A percentile compares a stretch with the other conserved stretches of the same genome.
Conservation (phyloP, 2,888 invertebrate genomes). For the Platycheirus rosarum region DNA sequence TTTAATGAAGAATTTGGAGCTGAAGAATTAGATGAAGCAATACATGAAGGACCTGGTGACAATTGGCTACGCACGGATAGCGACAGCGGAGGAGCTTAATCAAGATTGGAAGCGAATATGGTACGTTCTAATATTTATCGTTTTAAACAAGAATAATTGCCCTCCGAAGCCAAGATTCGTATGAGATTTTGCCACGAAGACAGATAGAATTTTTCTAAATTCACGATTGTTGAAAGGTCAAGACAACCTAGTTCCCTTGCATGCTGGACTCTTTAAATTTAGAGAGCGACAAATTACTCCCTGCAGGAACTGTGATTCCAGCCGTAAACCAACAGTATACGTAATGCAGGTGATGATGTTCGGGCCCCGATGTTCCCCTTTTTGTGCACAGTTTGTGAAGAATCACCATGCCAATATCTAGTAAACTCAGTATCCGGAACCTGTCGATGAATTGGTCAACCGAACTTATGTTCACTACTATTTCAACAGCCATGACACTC, state of each 20-base stretch:
- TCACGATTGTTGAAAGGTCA: constrained; percentile 2
- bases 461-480: constrained; percentile 29
- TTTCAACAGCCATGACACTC: constrained; percentile 23
- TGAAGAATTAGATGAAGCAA: background rate
- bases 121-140: no score
- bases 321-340: constrained; percentile 1
- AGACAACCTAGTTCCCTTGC: no score
- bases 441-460: constrained; percentile 26
- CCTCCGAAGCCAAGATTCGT: background rate
- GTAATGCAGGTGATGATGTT: constrained; percentile 39
- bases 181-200: background rate
- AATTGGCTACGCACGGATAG: background rate
- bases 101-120: no score
- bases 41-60: constrained; percentile 1
- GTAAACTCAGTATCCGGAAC: background rate
- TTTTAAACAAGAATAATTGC: no score
- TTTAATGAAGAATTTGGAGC: background rate
- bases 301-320: constrained; percentile 1
- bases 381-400: constrained; percentile 20
- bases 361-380: constrained; percentile 19
- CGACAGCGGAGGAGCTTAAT: background rate
- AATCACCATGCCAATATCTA: constrained; percentile 17
- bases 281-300: no score
- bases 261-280: no score
- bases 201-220: no score